Evolutionary conservation across 2,888 invertebrate genomes (phyloP).

Genomic region (Pollenia amentaria): DNA sequence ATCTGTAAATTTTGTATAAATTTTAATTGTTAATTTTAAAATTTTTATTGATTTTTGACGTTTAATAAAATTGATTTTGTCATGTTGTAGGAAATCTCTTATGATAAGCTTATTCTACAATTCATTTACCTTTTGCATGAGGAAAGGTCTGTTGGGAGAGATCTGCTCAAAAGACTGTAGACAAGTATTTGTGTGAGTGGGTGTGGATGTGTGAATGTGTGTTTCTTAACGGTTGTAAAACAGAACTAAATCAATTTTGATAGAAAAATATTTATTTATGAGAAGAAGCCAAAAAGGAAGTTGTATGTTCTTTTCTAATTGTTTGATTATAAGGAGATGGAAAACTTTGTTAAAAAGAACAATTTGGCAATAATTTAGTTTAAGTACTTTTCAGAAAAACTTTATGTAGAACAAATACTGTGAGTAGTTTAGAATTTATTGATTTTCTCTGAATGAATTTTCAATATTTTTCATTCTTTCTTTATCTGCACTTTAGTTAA

Average conservation of each 20-base stretch:
- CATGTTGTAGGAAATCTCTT: too few relatives aligned
- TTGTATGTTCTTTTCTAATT: too few relatives aligned
- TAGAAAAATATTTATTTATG: not conserved
- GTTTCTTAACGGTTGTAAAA: not conserved
- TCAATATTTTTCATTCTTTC: not conserved
- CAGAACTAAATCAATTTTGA: conserved; percentile 31
- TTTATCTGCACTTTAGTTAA: not conserved
- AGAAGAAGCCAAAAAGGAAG: not conserved
- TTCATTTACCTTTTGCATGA: too few relatives aligned
- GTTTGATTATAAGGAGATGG: not conserved
- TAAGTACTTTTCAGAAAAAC: conserved; percentile 52
- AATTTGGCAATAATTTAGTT: conserved; percentile 64
- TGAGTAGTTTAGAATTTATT: conserved; percentile 56
- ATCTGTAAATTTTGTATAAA: too few relatives aligned
- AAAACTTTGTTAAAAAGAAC: conserved; percentile 31
- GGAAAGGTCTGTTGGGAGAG: too few relatives aligned
- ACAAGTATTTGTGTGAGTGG: too few relatives aligned
- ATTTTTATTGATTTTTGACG: too few relatives aligned
- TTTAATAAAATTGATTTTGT: too few relatives aligned
- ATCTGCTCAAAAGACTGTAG: too few relatives aligned
- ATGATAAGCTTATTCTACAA: too few relatives aligned
- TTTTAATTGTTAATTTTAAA: too few relatives aligned
- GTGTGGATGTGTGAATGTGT: too few relatives aligned
- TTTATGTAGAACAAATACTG: conserved; percentile 25
- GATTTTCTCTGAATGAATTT: conserved; percentile 39